phyloP scores from a whole-genome alignment of 2,113 vertebrate species.

The Aleadryas rufinucha region DNA sequence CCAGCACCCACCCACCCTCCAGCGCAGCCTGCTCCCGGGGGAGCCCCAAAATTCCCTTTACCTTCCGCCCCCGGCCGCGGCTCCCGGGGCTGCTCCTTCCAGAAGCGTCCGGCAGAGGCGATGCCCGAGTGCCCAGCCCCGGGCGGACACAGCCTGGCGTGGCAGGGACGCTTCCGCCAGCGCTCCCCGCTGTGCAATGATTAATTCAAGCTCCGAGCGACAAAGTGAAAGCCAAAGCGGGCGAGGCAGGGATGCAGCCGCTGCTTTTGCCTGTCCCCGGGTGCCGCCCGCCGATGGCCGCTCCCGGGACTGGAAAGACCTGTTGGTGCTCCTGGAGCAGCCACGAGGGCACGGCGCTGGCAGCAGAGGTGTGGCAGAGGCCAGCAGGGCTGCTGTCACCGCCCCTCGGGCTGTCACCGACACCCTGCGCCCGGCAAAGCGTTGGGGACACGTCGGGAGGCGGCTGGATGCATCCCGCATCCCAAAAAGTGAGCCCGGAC shows the following conservation, averaged over 20 bases:
- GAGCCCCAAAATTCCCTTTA: not conserved
- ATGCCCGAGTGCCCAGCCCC: not conserved
- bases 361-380: not conserved
- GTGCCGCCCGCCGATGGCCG: not conserved
- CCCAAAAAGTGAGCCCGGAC: rapidly evolving
- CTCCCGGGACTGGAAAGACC: conserved; percentile 1
- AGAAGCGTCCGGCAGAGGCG: not conserved
- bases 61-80: rapidly evolving
- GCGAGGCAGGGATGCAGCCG: rapidly evolving
- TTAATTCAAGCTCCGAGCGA: not conserved
- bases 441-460: rapidly evolving
- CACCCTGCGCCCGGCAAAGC: rapidly evolving
- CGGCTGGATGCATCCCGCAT: rapidly evolving
- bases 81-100: not conserved
- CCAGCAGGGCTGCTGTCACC: not conserved
- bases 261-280: not conserved
- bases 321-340: not conserved
- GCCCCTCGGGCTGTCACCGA: rapidly evolving
- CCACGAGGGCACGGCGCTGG: not conserved
- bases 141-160: rapidly evolving
- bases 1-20: not conserved
- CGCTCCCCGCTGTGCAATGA: rapidly evolving
- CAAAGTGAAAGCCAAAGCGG: not conserved
- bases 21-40: rapidly evolving
- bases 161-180: not conserved